A percentile compares a stretch with the other conserved stretches of the same genome.
These are phyloP conservation scores for Nerophis lumbriciformis DNA, from an alignment of 2,113 vertebrate species.

Conservation along the genomic window DNA sequence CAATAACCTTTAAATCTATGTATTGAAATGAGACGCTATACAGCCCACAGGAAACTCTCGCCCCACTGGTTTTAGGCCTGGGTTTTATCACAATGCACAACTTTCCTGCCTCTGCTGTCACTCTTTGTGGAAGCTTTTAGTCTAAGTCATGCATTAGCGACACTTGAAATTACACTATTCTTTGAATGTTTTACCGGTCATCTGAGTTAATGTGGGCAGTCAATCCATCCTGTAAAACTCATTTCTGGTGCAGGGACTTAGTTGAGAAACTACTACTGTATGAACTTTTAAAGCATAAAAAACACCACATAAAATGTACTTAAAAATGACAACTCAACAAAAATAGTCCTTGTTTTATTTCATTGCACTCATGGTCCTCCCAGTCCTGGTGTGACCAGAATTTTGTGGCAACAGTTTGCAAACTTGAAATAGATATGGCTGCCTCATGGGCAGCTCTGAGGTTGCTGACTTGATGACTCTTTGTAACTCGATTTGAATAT, in stretches of 20 bases:
- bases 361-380: neutral
- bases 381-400: neutral
- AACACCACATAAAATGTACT: neutral
- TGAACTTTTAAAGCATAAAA: neutral
- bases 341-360: neutral
- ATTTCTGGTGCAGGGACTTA: neutral
- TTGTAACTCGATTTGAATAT: neutral
- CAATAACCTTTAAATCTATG: conserved; percentile 6
- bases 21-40: conserved; percentile 9
- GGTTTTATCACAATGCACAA: conserved; percentile 20
- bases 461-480: neutral
- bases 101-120: conserved; percentile 2
- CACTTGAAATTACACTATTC: neutral
- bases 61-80: neutral
- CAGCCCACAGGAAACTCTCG: conserved; percentile 3
- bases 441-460: neutral
- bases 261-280: neutral
- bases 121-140: conserved; percentile 2
- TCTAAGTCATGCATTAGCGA: conserved; percentile 3
- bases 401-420: neutral
- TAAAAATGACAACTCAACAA: neutral
- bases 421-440: neutral
- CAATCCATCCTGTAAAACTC: neutral
- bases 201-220: neutral
- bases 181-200: neutral